These are phyloP conservation scores for Lithobates pipiens DNA, from an alignment of 2,797 vertebrate species.

Conservation along the genomic window DNA sequence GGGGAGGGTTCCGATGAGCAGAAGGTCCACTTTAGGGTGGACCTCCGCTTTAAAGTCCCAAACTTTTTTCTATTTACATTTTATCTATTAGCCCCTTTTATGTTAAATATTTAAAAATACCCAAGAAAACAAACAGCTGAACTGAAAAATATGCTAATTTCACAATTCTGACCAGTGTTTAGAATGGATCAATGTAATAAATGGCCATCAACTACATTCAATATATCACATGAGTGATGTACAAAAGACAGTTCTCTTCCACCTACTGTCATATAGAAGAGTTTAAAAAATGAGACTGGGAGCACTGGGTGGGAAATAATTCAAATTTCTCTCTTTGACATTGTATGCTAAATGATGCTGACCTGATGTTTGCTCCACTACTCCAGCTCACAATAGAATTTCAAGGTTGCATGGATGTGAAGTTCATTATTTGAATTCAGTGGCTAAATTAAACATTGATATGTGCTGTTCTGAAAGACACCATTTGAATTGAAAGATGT, in stretches of 20 bases:
- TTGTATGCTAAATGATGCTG: conserved; percentile 46
- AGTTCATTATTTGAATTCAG: conserved; percentile 47
- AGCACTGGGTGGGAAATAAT: conserved; percentile 47
- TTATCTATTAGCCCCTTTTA: too few relatives aligned
- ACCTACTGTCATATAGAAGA: conserved; percentile 13
- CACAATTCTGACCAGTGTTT: too few relatives aligned
- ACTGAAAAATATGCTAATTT: neutral
- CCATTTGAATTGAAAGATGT: conserved; percentile 61
- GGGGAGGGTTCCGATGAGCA: too few relatives aligned
- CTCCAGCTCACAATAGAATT: conserved; percentile 27
- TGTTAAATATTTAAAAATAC: too few relatives aligned
- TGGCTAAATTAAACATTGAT: conserved; percentile 50
- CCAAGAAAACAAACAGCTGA: too few relatives aligned
- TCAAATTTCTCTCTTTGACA: conserved; percentile 33
- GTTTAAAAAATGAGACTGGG: conserved; percentile 19
- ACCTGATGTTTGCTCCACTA: neutral
- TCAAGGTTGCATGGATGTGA: conserved; percentile 51
- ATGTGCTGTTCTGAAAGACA: conserved; percentile 9
- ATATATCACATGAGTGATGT: conserved; percentile 26
- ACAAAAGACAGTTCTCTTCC: conserved; percentile 1
- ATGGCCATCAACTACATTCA: neutral
- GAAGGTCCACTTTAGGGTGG: too few relatives aligned
- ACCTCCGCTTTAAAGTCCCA: too few relatives aligned
- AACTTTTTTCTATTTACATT: too few relatives aligned
- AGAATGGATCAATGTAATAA: neutral